Evolutionary conservation across 30 jellyfish, hydroid and myxozoan genomes (phyloP).

Genomic region (Cassiopea andromeda): DNA sequence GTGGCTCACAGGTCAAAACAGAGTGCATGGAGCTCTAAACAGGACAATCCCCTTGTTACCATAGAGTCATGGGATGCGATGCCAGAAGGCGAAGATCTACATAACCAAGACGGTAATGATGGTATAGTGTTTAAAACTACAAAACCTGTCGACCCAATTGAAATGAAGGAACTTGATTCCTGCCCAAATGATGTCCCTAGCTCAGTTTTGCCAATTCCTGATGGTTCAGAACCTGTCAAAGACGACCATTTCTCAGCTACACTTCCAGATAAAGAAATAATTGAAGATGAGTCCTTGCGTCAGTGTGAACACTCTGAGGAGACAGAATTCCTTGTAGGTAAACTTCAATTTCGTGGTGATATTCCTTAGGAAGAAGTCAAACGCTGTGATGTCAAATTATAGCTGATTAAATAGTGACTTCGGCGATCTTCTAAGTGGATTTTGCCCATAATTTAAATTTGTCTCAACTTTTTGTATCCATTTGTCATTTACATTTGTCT

Average conservation of each 20-base stretch:
- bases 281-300: slow-evolving; percentile 3
- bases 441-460: too few species aligned
- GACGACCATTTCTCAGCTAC: slow-evolving; percentile 5
- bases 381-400: too few species aligned
- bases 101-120: slow-evolving; percentile 39
- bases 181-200: background rate
- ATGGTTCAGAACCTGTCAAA: slow-evolving; percentile 46
- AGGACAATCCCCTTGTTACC: background rate
- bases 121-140: slow-evolving; percentile 55
- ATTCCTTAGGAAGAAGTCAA: background rate
- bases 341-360: background rate
- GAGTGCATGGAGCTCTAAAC: background rate
- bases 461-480: too few species aligned
- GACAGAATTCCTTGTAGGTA: slow-evolving; percentile 1
- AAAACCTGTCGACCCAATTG: background rate
- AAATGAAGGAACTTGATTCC: slow-evolving; percentile 25
- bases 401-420: too few species aligned
- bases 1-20: background rate
- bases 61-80: background rate
- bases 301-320: slow-evolving; percentile 39
- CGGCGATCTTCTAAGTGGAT: too few species aligned
- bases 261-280: slow-evolving; percentile 4
- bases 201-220: slow-evolving; percentile 23
- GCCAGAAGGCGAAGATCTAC: background rate
- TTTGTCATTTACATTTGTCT: too few species aligned